phyloP scores from a whole-genome alignment of 2,113 vertebrate species.

The Hucho hucho region DNA sequence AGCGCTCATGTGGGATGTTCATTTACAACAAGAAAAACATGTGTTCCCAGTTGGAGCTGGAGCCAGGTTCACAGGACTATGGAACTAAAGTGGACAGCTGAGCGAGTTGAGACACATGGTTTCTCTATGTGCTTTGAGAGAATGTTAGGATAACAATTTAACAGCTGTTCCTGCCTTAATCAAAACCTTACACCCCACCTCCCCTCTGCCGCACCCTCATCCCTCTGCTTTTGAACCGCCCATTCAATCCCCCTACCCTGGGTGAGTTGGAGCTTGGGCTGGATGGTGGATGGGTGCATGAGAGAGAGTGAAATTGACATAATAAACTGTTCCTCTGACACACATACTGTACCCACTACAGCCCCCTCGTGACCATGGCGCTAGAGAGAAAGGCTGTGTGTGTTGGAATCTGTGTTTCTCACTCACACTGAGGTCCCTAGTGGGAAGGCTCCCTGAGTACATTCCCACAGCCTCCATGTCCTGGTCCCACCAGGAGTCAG shows the following conservation, averaged over 20 bases:
- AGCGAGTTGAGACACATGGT: conserved; percentile 40
- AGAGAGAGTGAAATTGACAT: conserved; percentile 43
- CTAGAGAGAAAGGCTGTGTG: conserved; percentile 20
- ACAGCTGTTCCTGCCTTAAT: conserved; percentile 64
- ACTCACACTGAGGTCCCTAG: conserved; percentile 41
- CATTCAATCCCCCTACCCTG: not conserved
- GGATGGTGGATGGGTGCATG: conserved; percentile 25
- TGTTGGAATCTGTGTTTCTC: conserved; percentile 55
- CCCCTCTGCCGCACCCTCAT: conserved; percentile 17
- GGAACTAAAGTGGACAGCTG: conserved; percentile 48
- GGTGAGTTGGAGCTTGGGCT: not conserved
- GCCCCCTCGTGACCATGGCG: conserved; percentile 28
- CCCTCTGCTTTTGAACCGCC: not conserved
- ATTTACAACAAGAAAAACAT: conserved; percentile 1
- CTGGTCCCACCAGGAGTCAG: conserved; percentile 37
- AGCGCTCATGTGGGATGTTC: not conserved
- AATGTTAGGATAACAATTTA: conserved; percentile 67
- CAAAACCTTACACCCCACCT: conserved; percentile 48
- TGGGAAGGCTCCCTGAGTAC: conserved; percentile 50
- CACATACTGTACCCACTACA: conserved; percentile 46
- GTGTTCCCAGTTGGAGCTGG: not conserved
- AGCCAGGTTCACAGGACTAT: conserved; percentile 4
- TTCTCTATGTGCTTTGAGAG: conserved; percentile 38
- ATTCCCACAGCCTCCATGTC: conserved; percentile 66
- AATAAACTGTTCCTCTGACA: conserved; percentile 21